Conservation (phyloP, 2,113 vertebrate species). For the Zingel zingel region DNA sequence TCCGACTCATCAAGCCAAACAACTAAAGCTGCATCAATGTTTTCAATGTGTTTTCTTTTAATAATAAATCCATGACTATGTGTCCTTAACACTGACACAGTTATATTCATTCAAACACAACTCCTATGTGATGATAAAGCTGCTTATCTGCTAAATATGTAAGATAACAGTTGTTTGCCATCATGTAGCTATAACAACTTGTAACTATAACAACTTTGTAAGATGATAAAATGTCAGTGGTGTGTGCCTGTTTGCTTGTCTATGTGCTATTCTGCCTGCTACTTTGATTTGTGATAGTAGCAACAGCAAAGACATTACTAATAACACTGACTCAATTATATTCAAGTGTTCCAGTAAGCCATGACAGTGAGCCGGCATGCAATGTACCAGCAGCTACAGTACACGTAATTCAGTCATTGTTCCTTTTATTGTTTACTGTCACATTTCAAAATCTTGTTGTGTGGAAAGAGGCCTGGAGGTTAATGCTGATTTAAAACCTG, state of each 20-base stretch:
- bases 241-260: too few species aligned
- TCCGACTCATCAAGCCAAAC: not conserved
- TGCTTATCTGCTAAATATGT: not conserved
- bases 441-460: not conserved
- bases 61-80: not conserved
- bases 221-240: too few species aligned
- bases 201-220: not conserved
- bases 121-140: not conserved
- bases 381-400: too few species aligned
- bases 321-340: too few species aligned
- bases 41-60: not conserved
- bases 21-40: not conserved
- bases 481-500: not conserved
- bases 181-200: not conserved
- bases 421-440: not conserved
- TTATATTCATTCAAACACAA: not conserved
- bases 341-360: too few species aligned
- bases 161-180: not conserved
- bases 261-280: too few species aligned
- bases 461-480: not conserved
- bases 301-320: too few species aligned
- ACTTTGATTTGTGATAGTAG: too few species aligned
- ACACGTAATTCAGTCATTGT: too few species aligned
- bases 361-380: too few species aligned
- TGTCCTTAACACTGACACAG: not conserved